phyloP scores from a whole-genome alignment of 2,797 vertebrate species.

The Rhabdomys pumilio region DNA sequence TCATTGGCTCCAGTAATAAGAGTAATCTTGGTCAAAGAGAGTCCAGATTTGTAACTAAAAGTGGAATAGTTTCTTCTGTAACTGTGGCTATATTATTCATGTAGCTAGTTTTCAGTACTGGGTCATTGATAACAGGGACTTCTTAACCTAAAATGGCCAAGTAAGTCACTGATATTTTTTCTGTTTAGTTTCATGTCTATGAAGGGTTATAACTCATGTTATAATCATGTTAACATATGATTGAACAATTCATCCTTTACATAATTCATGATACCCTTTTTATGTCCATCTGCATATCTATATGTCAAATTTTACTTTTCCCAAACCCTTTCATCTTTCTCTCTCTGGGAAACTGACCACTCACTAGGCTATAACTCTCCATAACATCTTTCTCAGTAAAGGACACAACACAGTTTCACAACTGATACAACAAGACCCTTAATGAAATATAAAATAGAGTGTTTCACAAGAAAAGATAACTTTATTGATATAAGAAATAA shows the following conservation, averaged over 20 bases:
- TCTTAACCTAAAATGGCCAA: background rate
- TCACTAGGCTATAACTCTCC: background rate
- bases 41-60: background rate
- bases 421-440: background rate
- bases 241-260: conserved; percentile 13
- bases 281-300: background rate
- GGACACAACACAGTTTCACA: background rate
- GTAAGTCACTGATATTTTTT: background rate
- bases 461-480: background rate
- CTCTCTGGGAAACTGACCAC: background rate
- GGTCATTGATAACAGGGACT: background rate
- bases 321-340: background rate
- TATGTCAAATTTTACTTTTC: background rate
- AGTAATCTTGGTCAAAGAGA: background rate
- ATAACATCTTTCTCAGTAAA: background rate
- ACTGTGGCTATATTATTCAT: background rate
- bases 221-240: background rate
- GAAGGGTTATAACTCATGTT: background rate
- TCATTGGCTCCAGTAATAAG: conserved; percentile 42
- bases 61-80: background rate
- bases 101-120: background rate
- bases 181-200: background rate
- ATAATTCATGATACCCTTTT: background rate
- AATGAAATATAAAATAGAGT: background rate
- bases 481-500: conserved; percentile 32